Percentiles rank a stretch among this genome's conserved stretches.
These are phyloP conservation scores for Ips typographus DNA, from an alignment of 1,140 invertebrate species.

Conservation along the genomic window DNA sequence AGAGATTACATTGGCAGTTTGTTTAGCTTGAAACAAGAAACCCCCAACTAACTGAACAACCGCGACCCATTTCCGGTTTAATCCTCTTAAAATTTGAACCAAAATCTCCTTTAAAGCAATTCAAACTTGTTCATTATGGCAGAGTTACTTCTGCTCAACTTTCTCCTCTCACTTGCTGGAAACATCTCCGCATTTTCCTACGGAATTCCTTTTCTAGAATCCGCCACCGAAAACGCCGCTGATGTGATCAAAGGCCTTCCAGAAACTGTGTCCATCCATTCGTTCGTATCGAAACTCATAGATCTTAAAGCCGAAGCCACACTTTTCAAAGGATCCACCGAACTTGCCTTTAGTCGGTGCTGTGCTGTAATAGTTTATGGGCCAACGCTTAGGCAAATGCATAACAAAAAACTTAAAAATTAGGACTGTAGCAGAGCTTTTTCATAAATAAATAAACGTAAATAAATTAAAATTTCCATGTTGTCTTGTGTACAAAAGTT, in stretches of 20 bases:
- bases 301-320: constrained; percentile 14
- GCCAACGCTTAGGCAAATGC: constrained; percentile 1
- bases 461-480: too few relatives aligned
- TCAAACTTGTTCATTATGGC: constrained; percentile 6
- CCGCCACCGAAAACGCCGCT: constrained; percentile 9
- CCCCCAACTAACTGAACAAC: too few relatives aligned
- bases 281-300: constrained; percentile 34
- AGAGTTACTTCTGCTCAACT: constrained; percentile 6
- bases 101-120: background rate
- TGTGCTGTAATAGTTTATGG: background rate
- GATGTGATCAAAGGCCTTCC: constrained; percentile 29
- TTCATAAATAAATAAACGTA: too few relatives aligned
- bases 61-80: background rate
- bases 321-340: constrained; percentile 11
- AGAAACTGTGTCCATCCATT: constrained; percentile 19
- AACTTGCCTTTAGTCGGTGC: constrained; percentile 5
- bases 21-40: too few relatives aligned
- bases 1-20: too few relatives aligned
- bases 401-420: too few relatives aligned
- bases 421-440: too few relatives aligned
- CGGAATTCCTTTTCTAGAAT: background rate
- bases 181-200: constrained; percentile 6
- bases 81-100: constrained; percentile 3
- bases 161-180: background rate
- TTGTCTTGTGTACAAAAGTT: too few relatives aligned